Percentiles rank a stretch among this genome's conserved stretches.
Conservation (phyloP, 1,140 invertebrate species). For the Caerostris darwini region DNA sequence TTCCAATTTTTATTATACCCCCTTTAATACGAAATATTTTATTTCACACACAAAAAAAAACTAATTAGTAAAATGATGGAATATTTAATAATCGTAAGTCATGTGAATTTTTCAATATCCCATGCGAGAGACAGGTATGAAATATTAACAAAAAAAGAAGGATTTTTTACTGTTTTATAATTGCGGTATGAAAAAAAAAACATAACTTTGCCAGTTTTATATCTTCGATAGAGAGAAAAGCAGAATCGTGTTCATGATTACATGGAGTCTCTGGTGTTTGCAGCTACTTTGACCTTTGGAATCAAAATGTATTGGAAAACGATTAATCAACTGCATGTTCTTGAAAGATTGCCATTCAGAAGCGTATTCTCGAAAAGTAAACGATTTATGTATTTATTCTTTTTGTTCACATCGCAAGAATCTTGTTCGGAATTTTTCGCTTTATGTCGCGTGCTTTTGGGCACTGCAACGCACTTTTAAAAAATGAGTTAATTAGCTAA, state of each 20-base stretch:
- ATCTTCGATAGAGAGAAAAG: neutral
- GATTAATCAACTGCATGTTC: neutral
- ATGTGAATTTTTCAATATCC: neutral
- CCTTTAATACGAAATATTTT: no score
- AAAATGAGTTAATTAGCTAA: neutral
- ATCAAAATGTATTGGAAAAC: slow-evolving; percentile 9
- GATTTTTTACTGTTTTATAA: no score
- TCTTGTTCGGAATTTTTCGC: neutral
- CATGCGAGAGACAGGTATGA: neutral
- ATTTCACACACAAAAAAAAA: no score
- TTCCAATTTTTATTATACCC: no score
- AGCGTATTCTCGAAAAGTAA: neutral
- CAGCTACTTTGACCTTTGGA: neutral
- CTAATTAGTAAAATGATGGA: no score
- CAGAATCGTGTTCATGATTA: neutral
- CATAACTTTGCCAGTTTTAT: no score
- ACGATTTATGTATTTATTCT: neutral
- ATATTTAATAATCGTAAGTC: no score
- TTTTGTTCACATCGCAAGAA: neutral
- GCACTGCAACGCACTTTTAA: neutral
- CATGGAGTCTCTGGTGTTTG: neutral
- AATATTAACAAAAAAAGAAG: no score
- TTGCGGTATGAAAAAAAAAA: no score
- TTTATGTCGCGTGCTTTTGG: neutral
- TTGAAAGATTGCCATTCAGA: neutral